These are phyloP conservation scores for Heliconius hewitsoni DNA, from an alignment of 1,140 invertebrate genomes.

Conservation along the genomic window DNA sequence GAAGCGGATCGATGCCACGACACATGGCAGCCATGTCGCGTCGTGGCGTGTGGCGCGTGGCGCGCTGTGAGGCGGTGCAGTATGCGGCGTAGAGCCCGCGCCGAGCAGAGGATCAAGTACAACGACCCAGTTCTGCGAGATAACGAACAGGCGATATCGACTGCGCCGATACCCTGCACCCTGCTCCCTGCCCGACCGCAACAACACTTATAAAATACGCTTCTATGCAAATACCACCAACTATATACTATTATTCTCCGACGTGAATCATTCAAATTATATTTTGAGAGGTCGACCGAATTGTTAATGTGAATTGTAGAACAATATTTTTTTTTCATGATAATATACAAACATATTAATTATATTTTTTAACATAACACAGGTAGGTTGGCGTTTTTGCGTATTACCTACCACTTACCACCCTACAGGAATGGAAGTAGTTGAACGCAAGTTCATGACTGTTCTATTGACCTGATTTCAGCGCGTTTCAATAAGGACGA, in stretches of 20 bases:
- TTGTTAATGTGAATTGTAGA: background rate
- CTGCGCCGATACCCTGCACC: constrained; percentile 31
- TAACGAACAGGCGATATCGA: constrained; percentile 45
- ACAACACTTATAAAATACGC: constrained; percentile 2
- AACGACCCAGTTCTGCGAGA: constrained; percentile 48
- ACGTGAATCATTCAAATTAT: background rate
- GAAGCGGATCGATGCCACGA: too few species aligned
- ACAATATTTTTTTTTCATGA: background rate
- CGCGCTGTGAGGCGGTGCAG: background rate
- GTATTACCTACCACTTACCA: background rate
- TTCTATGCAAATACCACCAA: background rate
- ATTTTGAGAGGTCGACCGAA: background rate
- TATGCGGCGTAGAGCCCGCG: constrained; percentile 15
- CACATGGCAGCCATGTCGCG: too few species aligned
- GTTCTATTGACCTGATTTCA: constrained; percentile 10
- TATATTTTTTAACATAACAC: background rate
- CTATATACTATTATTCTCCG: constrained; percentile 1
- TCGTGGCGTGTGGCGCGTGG: background rate
- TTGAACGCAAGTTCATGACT: constrained; percentile 4
- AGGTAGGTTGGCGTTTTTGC: background rate
- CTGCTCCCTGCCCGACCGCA: constrained; percentile 12
- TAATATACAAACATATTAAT: background rate
- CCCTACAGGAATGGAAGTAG: background rate
- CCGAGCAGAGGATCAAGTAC: constrained; percentile 46
- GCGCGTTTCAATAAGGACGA: constrained; percentile 8